These are phyloP conservation scores for Babyrousa celebensis DNA, from an alignment of 2,797 vertebrate species.

Conservation along the genomic window DNA sequence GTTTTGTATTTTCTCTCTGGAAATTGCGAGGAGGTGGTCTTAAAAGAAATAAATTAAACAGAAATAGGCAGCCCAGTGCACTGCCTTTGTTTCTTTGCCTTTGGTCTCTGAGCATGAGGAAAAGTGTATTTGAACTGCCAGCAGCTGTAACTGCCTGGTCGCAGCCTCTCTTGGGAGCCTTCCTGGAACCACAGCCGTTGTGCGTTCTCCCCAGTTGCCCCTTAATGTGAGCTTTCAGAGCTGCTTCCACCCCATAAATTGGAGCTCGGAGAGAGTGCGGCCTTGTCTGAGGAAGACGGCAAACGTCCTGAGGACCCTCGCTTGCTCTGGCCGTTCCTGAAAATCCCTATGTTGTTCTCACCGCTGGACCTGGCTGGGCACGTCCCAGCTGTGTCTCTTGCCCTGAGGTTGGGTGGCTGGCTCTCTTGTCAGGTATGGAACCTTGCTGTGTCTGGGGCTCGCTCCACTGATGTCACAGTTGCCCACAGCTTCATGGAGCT, in stretches of 20 bases:
- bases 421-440: background rate
- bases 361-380: background rate
- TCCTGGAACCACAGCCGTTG: slow-evolving; percentile 44
- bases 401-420: background rate
- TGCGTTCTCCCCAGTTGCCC: slow-evolving; percentile 16
- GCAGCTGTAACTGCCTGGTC: slow-evolving; percentile 82
- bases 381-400: background rate
- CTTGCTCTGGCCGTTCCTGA: slow-evolving; percentile 75
- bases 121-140: slow-evolving; percentile 47
- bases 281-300: slow-evolving; percentile 1
- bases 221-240: slow-evolving; percentile 61
- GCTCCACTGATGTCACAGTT: background rate
- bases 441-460: background rate
- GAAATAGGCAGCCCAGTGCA: slow-evolving; percentile 81
- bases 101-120: slow-evolving; percentile 75
- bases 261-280: slow-evolving; percentile 62
- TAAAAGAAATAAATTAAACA: slow-evolving; percentile 91
- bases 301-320: slow-evolving; percentile 63
- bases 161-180: slow-evolving; percentile 54
- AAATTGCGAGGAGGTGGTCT: slow-evolving; percentile 88
- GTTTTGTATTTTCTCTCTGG: slow-evolving; percentile 92
- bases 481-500: slow-evolving; percentile 16
- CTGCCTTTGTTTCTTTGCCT: slow-evolving; percentile 78
- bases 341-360: slow-evolving; percentile 14
- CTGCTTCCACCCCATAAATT: slow-evolving; percentile 78